Evolutionary conservation across 2,888 invertebrate genomes (phyloP), one percentile per base, ranked within the genome.

Genomic region (Muschampia staudingeri): DNA sequence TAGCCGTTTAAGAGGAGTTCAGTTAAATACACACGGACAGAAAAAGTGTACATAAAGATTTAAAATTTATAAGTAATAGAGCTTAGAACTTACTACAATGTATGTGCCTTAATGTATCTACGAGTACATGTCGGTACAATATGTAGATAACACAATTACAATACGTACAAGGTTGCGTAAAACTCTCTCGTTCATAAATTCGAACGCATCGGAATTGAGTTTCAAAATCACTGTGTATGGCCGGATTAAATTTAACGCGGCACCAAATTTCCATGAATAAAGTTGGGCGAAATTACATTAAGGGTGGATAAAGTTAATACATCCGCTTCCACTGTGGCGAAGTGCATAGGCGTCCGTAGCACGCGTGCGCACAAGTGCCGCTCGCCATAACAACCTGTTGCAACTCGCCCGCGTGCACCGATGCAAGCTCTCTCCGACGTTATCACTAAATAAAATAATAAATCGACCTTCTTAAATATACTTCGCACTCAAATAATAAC

Each of bases 301-400:
- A 70, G 44, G 71, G n/a, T 30, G 78, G 70, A 71, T 71, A 76
- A 80, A 81, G 76, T 80, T 80, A 75, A 80, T 81, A 76, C 61
- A 72, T 71, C 25, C 70, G 76, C n/a, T 56, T 70, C 92, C 95
- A 96, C 90, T 96, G 94, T 96, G 90, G 95, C 88, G 90, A 83
- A 89, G 79, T 94, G 94, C 95, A 93, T 92, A 91, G 93, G 91
- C 85, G 86, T 84, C 82, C 80, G 83, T 80, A 84, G 65, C 85
- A 91, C 96, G 96, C 96, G 94, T 94, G 96, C 96, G 95, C 90
- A 86, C 6, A 84, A 78, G 40, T 84, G 81, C 85, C 89, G 86
- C 91, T 92, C 92, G 89, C 89, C 93, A 95, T 95, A 96, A 95
- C 96, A 96, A 97, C 96, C 96, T 97, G 96, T 97, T 97, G 96